Conservation (phyloP, 2,113 vertebrate species). For the Gavialis gangeticus region DNA sequence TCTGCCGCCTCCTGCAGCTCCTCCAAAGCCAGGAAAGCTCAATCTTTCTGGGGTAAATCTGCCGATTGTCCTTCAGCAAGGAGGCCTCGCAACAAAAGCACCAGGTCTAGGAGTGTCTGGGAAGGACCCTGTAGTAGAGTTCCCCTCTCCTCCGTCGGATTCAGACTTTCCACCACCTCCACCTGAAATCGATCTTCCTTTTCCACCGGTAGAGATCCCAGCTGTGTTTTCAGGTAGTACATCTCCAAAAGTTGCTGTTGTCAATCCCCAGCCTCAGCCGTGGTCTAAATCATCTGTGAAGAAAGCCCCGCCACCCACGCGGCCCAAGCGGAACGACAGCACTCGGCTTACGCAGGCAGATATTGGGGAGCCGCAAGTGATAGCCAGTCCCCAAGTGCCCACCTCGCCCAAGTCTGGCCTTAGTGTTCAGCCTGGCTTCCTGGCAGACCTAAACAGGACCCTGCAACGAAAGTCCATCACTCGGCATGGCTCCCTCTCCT, state of each 20-base stretch:
- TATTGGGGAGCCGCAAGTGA: constrained; percentile 64
- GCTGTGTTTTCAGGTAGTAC: constrained; percentile 79
- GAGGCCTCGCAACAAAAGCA: constrained; percentile 59
- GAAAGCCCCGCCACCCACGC: constrained; percentile 89
- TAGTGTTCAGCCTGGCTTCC: constrained; percentile 91
- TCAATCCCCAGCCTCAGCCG: constrained; percentile 91
- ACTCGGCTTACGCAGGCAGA: constrained; percentile 83
- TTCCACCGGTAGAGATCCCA: constrained; percentile 82
- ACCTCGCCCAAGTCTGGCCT: constrained; percentile 92
- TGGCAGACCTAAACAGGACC: constrained; percentile 95
- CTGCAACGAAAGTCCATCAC: constrained; percentile 95
- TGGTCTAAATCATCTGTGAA: constrained; percentile 89
- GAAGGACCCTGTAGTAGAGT: constrained; percentile 82
- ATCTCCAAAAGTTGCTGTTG: constrained; percentile 90
- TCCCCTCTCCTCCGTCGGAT: constrained; percentile 90
- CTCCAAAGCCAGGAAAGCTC: constrained; percentile 95
- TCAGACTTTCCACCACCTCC: constrained; percentile 91
- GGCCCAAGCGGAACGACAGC: constrained; percentile 88
- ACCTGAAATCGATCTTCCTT: constrained; percentile 90
- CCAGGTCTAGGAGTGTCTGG: constrained; percentile 56
- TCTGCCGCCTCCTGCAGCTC: constrained; percentile 83
- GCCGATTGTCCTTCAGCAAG: constrained; percentile 85
- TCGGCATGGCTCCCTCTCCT: constrained; percentile 90
- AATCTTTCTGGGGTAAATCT: constrained; percentile 87
- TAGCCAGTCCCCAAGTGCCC: constrained; percentile 79